Evolutionary conservation across 2,113 vertebrate genomes (phyloP).

Genomic region (Cavia aperea): DNA sequence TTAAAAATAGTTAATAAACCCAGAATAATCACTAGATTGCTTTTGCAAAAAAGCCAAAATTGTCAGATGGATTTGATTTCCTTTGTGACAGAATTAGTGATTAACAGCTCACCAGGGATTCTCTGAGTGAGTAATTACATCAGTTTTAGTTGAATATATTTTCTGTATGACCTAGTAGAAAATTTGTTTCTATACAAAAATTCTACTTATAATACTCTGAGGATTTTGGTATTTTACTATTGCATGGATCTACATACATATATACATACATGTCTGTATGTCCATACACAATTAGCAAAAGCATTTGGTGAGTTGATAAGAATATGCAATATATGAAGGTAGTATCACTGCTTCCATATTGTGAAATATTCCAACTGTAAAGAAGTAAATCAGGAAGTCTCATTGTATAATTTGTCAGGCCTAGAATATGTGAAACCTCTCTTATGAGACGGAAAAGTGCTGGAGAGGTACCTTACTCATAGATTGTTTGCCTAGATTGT

Average conservation of each 20-base stretch:
- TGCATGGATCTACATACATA: rapidly evolving
- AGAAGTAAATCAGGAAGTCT: neutral
- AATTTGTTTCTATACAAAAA: neutral
- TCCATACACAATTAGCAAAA: neutral
- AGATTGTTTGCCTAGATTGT: neutral
- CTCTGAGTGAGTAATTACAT: neutral
- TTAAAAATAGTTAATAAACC: neutral
- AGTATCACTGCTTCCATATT: neutral
- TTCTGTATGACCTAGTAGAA: neutral
- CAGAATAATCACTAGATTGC: neutral
- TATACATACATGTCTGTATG: rapidly evolving
- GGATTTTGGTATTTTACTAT: neutral
- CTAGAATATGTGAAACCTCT: neutral
- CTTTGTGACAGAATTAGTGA: neutral
- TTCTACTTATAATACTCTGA: neutral
- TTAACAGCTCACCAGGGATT: neutral
- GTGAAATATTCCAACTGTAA: neutral
- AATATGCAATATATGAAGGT: neutral
- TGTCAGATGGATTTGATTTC: neutral
- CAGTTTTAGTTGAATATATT: neutral
- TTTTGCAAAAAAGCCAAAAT: neutral
- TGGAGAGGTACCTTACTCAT: neutral
- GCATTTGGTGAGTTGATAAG: neutral
- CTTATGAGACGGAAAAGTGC: neutral
- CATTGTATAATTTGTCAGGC: neutral